Percentiles rank a stretch among this genome's conserved stretches.
phyloP scores from a whole-genome alignment of 2,888 invertebrate species.

The Tenthredo amoena region DNA sequence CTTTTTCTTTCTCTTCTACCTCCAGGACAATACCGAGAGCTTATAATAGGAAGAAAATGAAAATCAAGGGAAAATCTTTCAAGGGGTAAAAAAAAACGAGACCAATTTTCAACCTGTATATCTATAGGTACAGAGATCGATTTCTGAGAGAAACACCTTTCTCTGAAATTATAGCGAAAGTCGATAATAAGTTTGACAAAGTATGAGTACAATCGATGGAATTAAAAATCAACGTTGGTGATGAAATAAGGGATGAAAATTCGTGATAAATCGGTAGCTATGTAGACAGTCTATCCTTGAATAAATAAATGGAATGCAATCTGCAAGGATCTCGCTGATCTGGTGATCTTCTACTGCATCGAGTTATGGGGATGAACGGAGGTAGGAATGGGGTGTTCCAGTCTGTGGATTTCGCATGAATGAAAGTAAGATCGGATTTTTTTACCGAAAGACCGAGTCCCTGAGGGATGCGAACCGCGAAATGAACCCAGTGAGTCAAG shows the following conservation, averaged over 20 bases:
- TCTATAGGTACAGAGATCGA: too few relatives aligned
- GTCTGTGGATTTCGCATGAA: conserved; percentile 22
- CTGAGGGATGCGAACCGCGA: conserved; percentile 31
- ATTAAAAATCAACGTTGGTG: not conserved
- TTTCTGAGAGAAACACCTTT: not conserved
- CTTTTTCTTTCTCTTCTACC: not conserved
- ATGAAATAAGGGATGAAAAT: not conserved
- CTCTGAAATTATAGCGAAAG: too few relatives aligned
- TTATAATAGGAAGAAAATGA: not conserved
- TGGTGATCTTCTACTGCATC: conserved; percentile 17
- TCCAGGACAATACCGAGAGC: not conserved
- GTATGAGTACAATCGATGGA: not conserved
- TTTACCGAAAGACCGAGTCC: conserved; percentile 2
- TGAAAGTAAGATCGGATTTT: not conserved
- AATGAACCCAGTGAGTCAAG: conserved; percentile 38
- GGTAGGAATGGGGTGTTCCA: not conserved
- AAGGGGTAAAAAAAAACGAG: not conserved
- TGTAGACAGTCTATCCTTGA: not conserved
- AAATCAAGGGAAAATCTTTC: not conserved
- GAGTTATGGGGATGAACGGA: not conserved
- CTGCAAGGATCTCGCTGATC: not conserved
- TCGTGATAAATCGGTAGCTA: not conserved
- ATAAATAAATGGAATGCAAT: not conserved
- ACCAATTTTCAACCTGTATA: not conserved
- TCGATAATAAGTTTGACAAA: too few relatives aligned